These are phyloP conservation scores for Gymnorhina tibicen DNA, from an alignment of 2,113 vertebrate genomes.

Conservation along the genomic window DNA sequence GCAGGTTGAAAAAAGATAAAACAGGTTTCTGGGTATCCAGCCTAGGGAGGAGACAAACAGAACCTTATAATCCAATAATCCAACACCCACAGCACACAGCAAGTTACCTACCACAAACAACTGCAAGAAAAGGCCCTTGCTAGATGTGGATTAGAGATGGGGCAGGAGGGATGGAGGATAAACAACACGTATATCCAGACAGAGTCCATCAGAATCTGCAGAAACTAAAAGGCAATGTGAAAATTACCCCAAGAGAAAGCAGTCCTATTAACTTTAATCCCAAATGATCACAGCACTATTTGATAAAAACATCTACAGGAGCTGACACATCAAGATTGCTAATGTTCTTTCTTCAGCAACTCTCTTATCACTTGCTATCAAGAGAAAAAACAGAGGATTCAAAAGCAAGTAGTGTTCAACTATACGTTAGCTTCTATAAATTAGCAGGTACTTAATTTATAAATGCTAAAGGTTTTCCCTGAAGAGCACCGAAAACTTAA, in stretches of 20 bases:
- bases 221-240: not conserved
- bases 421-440: not conserved
- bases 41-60: not conserved
- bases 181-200: not conserved
- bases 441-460: not conserved
- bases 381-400: not conserved
- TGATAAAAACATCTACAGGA: not conserved
- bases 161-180: not conserved
- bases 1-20: not conserved
- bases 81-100: not conserved
- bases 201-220: not conserved
- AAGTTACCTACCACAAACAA: not conserved
- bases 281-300: not conserved
- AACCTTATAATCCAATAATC: not conserved
- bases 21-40: not conserved
- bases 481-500: not conserved
- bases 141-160: accelerated
- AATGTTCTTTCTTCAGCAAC: not conserved
- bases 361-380: not conserved
- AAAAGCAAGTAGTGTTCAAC: not conserved
- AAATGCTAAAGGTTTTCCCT: not conserved
- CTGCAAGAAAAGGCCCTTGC: not conserved
- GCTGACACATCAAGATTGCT: not conserved
- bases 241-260: not conserved
- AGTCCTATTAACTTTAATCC: not conserved